A percentile compares a stretch with the other conserved stretches of the same genome.
phyloP scores from a whole-genome alignment of 2,888 invertebrate genomes.

The Aphelenchoides bicaudatus region DNA sequence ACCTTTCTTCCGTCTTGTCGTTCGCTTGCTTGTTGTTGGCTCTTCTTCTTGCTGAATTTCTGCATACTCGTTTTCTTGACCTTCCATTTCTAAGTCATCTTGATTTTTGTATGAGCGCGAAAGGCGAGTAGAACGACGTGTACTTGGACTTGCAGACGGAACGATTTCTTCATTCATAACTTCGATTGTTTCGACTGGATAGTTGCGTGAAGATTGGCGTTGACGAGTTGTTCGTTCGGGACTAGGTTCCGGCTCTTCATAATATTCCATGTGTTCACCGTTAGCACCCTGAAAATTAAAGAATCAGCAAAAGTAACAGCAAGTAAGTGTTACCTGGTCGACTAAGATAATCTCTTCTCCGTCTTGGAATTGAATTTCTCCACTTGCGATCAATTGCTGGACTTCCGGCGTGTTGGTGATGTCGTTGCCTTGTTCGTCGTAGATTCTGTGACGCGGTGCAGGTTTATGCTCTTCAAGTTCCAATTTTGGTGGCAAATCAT shows the following conservation, averaged over 20 bases:
- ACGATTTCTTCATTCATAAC: background rate
- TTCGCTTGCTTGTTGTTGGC: background rate
- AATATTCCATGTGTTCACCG: no score
- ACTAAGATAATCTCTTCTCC: constrained; percentile 27
- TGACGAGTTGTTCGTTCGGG: background rate
- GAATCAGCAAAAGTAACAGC: no score
- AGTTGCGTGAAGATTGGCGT: background rate
- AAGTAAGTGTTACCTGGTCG: no score
- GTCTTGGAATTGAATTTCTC: constrained; percentile 26
- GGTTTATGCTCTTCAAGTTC: constrained; percentile 10
- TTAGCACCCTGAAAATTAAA: no score
- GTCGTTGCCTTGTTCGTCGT: constrained; percentile 29
- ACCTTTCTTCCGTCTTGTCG: background rate
- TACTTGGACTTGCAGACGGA: background rate
- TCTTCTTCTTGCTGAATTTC: background rate
- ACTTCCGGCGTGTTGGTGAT: constrained; percentile 31
- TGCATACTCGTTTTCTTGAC: background rate
- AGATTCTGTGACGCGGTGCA: constrained; percentile 21
- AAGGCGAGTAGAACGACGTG: background rate
- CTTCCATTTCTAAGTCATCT: background rate
- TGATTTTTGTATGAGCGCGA: background rate
- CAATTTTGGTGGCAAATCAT: constrained; percentile 16
- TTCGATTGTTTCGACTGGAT: background rate
- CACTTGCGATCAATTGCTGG: constrained; percentile 33
- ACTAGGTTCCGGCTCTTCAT: no score